Evolutionary conservation across 2,113 vertebrate genomes (phyloP), one percentile per base, ranked within the genome.

Genomic region (Ancistrus triradiatus): DNA sequence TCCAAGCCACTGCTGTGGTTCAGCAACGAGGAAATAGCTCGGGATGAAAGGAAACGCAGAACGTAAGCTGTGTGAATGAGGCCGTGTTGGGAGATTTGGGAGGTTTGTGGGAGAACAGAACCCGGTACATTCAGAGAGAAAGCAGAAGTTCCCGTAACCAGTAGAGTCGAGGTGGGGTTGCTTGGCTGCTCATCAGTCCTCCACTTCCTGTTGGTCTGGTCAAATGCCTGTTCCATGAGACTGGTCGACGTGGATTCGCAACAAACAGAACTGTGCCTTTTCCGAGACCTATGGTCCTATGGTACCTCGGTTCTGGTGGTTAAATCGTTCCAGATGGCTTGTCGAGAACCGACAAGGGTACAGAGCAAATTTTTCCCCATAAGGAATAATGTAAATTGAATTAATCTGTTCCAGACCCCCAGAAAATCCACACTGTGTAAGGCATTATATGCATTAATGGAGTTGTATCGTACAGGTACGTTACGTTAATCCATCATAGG

Each of bases 171-270:
- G 69, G 74, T 82, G 84, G 40, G 84, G 84, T 86, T 82, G 79
- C 51, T 74, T 69, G 48, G 77, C 77, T 83, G 83, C 81, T 84
- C 79, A 75, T 75, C 72, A 58, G 68, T 78, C 70, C 70, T 73
- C 53, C 77, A 77, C 81, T 88, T 87, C 84, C 85, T 82, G 80
- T 77, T 74, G 81, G 73, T 81, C 56, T 66, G 48, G 7, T 43
- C 69, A 68, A 51, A 76, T 37, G 58, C 73, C 73, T 63, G 72
- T 78, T 68, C 62, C 68, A 57, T 62, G 69, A 65, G 43, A 7
- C 66, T 44, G 55, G 68, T 69, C 71, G 31, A 35, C 62, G 44
- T 17, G 42, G 53, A n/a, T 7, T 2, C 24, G 15, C 69, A 65
- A 62, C 51, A 63, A 64, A 55, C 62, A 47, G n/a, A 52, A 40